Evolutionary conservation across 2,888 invertebrate genomes (phyloP), one percentile per base, ranked within the genome.

Genomic region (Siphlonurus alternatus): DNA sequence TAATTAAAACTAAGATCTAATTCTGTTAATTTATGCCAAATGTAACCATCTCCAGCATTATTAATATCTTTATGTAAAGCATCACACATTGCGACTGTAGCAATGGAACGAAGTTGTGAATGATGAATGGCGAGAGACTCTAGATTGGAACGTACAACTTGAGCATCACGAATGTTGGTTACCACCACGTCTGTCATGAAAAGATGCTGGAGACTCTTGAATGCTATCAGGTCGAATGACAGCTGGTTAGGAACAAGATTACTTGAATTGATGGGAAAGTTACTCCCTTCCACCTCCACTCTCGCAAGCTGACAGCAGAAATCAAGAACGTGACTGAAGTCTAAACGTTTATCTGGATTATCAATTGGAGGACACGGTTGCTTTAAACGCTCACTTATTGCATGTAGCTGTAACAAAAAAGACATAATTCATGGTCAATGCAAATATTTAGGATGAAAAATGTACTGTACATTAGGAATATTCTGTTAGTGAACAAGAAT

Each of bases 241-340:
- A 96, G 78, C 53, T 85, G 81, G 70, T 91, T 90, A 0, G 90
- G 88, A 66, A 87, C 80, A 66, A 97, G 87, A 73, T 91, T 93
- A 73, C 94, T 95, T 0, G 86, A 85, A 5, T 87, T 87, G 60
- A 91, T 83, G 54, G 82, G 81, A 65, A 82, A 80, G 24, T 79
- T 78, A 69, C 81, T 84, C 1, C 91, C 89, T 71, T 79, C 76
- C 64, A 93, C 82, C 68, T 80, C 80, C 15, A 93, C 75, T 23
- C 81, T 79, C 22, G 82, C 82, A 24, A 95, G 76, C 72, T 90
- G 87, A 0, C 86, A 86, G 74, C 88, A 89, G 72, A 93, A 90
- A 75, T 96, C 96, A 63, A 96, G 75, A 1, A 95, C 85, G 71
- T 95, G 93, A 67, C 93, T 92, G 70, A 96, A 88, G 76, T 96